Conservation (phyloP, 1,140 invertebrate species). For the Bemisia tabaci region DNA sequence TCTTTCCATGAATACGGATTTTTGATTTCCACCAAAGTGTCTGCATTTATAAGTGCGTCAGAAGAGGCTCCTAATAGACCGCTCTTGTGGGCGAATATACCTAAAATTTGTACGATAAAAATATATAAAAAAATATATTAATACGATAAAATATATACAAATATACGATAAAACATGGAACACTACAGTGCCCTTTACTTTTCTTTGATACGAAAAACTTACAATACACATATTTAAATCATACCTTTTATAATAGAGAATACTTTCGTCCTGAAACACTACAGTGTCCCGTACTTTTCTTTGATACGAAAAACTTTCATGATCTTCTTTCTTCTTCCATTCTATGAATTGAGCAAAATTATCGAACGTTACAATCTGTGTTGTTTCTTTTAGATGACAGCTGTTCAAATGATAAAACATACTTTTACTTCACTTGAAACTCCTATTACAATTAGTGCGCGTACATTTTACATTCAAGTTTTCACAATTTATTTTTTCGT, state of each 20-base stretch:
- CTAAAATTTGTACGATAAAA: too few species aligned
- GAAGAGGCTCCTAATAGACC: too few species aligned
- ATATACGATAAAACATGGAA: too few species aligned
- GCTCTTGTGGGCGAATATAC: too few species aligned
- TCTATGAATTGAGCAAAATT: neutral
- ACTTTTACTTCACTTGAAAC: neutral
- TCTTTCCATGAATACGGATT: too few species aligned
- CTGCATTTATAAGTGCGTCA: too few species aligned
- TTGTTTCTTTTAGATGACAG: neutral
- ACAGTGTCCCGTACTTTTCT: neutral
- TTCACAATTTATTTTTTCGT: neutral
- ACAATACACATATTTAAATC: too few species aligned
- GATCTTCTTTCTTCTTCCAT: neutral
- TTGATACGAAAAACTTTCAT: neutral
- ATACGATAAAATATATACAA: too few species aligned
- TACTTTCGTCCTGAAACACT: too few species aligned
- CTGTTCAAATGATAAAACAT: neutral
- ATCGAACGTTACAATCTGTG: neutral
- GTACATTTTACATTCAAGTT: neutral
- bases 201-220: neutral
- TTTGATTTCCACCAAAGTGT: too few species aligned
- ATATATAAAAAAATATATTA: too few species aligned
- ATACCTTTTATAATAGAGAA: too few species aligned
- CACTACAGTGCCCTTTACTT: neutral
- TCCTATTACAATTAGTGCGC: neutral